Evolutionary conservation across 1,140 invertebrate species (phyloP), one percentile per base, ranked within the genome.

Genomic region (Bombus pascuorum): DNA sequence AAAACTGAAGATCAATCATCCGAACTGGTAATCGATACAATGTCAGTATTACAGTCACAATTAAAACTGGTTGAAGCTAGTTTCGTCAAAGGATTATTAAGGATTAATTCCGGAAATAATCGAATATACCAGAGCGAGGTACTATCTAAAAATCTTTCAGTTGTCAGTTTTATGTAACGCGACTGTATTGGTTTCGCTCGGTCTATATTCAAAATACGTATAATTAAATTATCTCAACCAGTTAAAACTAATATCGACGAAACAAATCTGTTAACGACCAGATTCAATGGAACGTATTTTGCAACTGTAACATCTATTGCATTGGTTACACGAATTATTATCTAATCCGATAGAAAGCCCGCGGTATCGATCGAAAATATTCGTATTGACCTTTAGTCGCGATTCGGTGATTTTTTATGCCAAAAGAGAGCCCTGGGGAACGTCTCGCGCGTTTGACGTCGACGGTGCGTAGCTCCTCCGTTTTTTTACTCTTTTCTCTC

Each of bases 401-500:
- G 83, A 89, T 79, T 71, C 68, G 83, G 79, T 86, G 87, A 89
- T 89, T 89, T 89, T 89, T 89, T 83, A 86, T 89, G 73, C 76
- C 44, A 74, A 89, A 86, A 77, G 87, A 65, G 85, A 89, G 39
- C 87, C 87, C 88, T 62, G n/a, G 88, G 88, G 88, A 89, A 72
- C 85, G 88, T 89, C 88, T 89, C 83, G 88, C 78, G 83, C 82
- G 79, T 89, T 88, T 74, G 75, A 89, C 81, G 82, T 86, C 83
- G 74, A 68, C 70, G 68, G 62, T 77, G 84, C 80, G 79, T 85
- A 81, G 44, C 66, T 86, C 28, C 83, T 81, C 65, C 47, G 74
- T 66, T 90, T 85, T 87, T 90, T 89, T n/a, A 22, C 59, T 62
- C 28, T 72, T 53, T 47, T 47, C 34, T 22, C 82, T 42, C 32